Evolutionary conservation across 2,888 invertebrate genomes (phyloP).

Genomic region (Sarcophaga caerulescens): DNA sequence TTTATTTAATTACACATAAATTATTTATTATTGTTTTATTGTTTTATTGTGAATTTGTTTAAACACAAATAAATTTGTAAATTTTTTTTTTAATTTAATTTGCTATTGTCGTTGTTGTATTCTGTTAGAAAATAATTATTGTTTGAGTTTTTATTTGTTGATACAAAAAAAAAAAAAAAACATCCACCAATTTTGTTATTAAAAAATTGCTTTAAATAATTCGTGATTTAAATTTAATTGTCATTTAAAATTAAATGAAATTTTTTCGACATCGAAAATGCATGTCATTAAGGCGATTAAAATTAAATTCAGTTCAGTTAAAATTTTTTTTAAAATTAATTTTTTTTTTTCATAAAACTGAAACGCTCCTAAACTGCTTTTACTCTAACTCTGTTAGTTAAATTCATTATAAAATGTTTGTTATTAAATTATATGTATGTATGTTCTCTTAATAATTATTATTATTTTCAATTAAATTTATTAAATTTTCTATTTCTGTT

Average conservation of each 20-base stretch:
- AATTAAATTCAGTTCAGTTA: neutral
- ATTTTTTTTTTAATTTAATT: conserved; percentile 31
- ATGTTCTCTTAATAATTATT: neutral
- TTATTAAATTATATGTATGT: too few relatives aligned
- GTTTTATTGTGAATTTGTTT: conserved; percentile 50
- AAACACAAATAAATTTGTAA: conserved; percentile 26
- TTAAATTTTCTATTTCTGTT: neutral
- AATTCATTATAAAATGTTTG: neutral
- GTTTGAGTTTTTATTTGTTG: conserved; percentile 7
- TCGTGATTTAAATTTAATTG: conserved; percentile 54
- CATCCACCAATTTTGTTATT: conserved; percentile 1
- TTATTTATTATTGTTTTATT: conserved; percentile 56
- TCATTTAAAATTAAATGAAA: conserved; percentile 23
- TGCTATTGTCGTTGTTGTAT: conserved; percentile 18
- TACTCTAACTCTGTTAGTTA: neutral
- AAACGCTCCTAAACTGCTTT: neutral
- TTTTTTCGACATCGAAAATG: conserved; percentile 30
- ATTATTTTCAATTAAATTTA: neutral
- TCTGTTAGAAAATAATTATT: conserved; percentile 47
- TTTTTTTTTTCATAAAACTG: conserved; percentile 7
- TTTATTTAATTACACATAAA: conserved; percentile 56
- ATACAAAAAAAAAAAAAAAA: conserved; percentile 25
- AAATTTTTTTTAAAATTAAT: neutral
- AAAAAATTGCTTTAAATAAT: conserved; percentile 23
- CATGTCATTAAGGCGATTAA: conserved; percentile 22